Conservation (phyloP, 2,888 invertebrate genomes). For the Sminthurides aquaticus region DNA sequence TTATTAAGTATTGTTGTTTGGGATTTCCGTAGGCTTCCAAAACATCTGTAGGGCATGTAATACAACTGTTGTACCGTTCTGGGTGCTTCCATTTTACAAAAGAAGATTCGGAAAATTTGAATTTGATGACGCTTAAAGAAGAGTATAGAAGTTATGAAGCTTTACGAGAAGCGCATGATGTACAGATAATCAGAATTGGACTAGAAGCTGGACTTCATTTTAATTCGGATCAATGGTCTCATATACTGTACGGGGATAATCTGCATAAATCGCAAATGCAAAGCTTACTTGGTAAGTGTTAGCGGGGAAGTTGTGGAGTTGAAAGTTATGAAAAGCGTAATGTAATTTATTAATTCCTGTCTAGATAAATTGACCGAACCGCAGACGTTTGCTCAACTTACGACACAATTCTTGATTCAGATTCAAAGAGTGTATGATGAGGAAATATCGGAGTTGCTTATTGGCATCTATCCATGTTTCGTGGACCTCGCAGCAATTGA, state of each 20-base stretch:
- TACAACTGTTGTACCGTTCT: constrained; percentile 92
- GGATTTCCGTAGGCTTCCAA: constrained; percentile 64
- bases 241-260: constrained; percentile 88
- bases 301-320: background rate
- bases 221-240: constrained; percentile 97
- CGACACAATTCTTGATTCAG: constrained; percentile 35
- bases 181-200: constrained; percentile 97
- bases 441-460: constrained; percentile 29
- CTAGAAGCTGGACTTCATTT: constrained; percentile 93
- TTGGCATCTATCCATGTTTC: constrained; percentile 33
- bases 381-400: constrained; percentile 34
- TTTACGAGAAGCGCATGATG: constrained; percentile 88
- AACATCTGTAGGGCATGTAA: constrained; percentile 98
- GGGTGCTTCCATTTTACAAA: constrained; percentile 98
- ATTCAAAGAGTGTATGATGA: constrained; percentile 34
- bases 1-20: background rate
- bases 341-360: no score
- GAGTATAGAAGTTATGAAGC: constrained; percentile 93
- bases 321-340: background rate
- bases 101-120: constrained; percentile 73
- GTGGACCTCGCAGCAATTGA: constrained; percentile 34
- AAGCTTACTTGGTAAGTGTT: constrained; percentile 69
- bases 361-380: constrained; percentile 38
- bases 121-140: constrained; percentile 94
- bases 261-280: constrained; percentile 98